Percentiles rank a stretch among this genome's conserved stretches.
These are phyloP conservation scores for Mamestra configurata DNA, from an alignment of 1,140 invertebrate species.

Conservation along the genomic window DNA sequence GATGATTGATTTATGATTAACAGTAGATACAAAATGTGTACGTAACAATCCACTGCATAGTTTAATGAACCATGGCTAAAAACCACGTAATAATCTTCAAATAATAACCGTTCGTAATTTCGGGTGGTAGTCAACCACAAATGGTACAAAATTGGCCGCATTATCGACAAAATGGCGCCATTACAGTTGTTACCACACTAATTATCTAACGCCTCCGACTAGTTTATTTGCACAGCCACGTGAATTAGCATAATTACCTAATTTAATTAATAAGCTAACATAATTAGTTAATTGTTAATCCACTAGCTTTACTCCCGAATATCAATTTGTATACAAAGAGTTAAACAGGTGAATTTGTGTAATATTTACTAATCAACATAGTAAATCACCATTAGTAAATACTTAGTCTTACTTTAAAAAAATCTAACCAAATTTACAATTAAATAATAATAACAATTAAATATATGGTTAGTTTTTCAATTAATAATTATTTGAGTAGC, in stretches of 20 bases:
- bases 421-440: too few relatives aligned
- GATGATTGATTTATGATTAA: too few relatives aligned
- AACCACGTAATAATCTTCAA: constrained; percentile 14
- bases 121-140: not conserved
- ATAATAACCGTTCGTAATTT: constrained; percentile 4
- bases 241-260: constrained; percentile 31
- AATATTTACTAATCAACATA: not conserved
- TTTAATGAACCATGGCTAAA: too few relatives aligned
- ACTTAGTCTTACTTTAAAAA: not conserved
- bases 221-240: constrained; percentile 13
- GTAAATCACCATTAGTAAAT: not conserved
- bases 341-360: not conserved
- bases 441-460: too few relatives aligned
- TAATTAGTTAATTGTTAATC: constrained; percentile 31
- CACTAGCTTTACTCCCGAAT: not conserved
- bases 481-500: too few relatives aligned
- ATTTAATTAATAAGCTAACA: constrained; percentile 28
- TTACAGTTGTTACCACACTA: not conserved
- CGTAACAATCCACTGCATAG: too few relatives aligned
- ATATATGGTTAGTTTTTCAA: too few relatives aligned
- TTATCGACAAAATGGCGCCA: constrained; percentile 5
- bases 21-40: too few relatives aligned
- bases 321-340: not conserved
- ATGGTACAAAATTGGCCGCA: constrained; percentile 7
- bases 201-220: not conserved